Evolutionary conservation across 2,113 vertebrate species (phyloP), one percentile per base, ranked within the genome.

Genomic region (Grallaria varia): DNA sequence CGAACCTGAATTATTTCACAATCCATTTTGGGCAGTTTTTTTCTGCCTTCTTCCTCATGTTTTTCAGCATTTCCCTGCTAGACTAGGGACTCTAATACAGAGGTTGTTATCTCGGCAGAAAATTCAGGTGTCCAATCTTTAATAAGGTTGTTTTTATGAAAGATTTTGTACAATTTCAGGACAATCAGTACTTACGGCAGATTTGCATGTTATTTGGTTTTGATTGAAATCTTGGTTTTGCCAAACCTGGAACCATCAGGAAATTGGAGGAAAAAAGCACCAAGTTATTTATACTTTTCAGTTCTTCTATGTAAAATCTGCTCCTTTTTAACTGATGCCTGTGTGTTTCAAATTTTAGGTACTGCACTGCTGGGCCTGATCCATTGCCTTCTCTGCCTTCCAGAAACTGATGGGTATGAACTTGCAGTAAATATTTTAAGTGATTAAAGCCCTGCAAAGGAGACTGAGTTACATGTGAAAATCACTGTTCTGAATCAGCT

Each of bases 241-340:
- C 23, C 12, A 52, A 31, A 85, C 39, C 20, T 63, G 20, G 25
- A 75, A 58, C 20, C n/a, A 63, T 33, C 67, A 76, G 20, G 24
- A 69, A 88, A 68, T 1, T 22, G 21, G 37, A 72, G 31, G 5
- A 39, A 39, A 75, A 75, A 10, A 2, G 0, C 3, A 4, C 5
- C 12, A 58, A 14, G 12, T 50, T 84, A 55, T 27, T 74, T 62
- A 24, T 3, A 47, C 7, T 40, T 16, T 35, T 81, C 30, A 22
- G 3, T 44, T 82, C 16, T 60, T 60, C 37, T 45, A 0, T 3
- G 0, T 35, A 49, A 76, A 68, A 42, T 55, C 30, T 67, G 11
- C n/a, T 84, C 13, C n/a, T 40, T 77, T 52, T 73, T 56, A n/a
- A 53, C 2, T n/a, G 19, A 27, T 50, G 31, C 28, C n/a, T 35